Evolutionary conservation across 1,140 invertebrate species (phyloP).

Genomic region (Pachypeltis micranthus): DNA sequence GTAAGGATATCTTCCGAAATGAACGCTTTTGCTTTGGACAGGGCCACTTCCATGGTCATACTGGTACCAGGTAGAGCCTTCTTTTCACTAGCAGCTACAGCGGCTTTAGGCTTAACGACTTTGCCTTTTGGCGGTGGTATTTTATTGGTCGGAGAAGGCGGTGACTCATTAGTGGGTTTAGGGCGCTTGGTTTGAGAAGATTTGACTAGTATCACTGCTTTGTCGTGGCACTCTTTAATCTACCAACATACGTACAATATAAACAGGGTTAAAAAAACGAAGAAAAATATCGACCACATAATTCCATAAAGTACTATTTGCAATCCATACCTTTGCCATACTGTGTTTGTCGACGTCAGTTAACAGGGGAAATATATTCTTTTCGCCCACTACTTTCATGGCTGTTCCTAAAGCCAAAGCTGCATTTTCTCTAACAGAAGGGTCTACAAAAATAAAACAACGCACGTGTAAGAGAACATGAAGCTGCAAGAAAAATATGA

Average conservation of each 20-base stretch:
- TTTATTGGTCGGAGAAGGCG: not conserved
- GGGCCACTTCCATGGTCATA: not conserved
- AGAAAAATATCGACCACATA: not conserved
- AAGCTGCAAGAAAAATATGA: not conserved
- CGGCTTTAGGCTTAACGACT: not conserved
- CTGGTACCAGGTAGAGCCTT: not conserved
- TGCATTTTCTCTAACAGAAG: slow-evolving; percentile 67
- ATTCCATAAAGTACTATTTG: not conserved
- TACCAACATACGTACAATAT: slow-evolving; percentile 29
- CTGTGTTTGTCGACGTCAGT: slow-evolving; percentile 82
- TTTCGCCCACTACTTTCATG: slow-evolving; percentile 88
- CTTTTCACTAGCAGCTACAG: not conserved
- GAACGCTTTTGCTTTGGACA: not conserved
- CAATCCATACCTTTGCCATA: slow-evolving; percentile 61
- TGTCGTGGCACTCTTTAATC: slow-evolving; percentile 89
- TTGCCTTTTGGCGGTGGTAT: not conserved
- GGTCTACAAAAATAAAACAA: slow-evolving; percentile 44
- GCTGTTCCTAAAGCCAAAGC: slow-evolving; percentile 87
- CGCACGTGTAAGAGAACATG: not conserved
- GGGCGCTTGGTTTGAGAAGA: not conserved
- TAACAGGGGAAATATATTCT: slow-evolving; percentile 72
- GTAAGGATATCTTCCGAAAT: not conserved
- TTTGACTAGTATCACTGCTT: slow-evolving; percentile 73
- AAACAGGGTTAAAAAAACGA: not conserved
- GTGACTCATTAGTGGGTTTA: not conserved